Evolutionary conservation across 1,140 invertebrate genomes (phyloP), one percentile per base, ranked within the genome.

Genomic region (Acyrthosiphon pisum): DNA sequence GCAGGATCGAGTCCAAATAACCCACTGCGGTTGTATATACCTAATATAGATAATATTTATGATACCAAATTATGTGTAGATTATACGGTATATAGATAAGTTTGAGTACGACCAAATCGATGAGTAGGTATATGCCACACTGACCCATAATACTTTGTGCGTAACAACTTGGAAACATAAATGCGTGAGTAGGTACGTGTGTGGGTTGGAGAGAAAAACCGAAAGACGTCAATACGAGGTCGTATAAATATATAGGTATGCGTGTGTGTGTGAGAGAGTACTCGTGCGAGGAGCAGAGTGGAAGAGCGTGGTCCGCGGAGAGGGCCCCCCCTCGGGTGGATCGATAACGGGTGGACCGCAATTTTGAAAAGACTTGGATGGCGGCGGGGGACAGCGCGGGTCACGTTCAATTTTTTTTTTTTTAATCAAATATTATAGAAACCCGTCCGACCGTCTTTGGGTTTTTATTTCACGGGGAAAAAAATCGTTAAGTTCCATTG

Each of bases 161-260:
- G 26, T n/a, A n/a, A 68, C n/a, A 11, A 14, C 30, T 68, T n/a
- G 11, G 60, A 68, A 68, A 68, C 60, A 30, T 68, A 76, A n/a
- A 11, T n/a, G 11, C 23, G 50, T 22, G 22, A 23, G n/a, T 3
- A 22, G 1, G 8, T 2, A 9, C 37, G n/a, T 37, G 26, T 81
- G 53, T 91, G 91, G 68, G 91, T 37, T 4, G 76, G 30, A 92
- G 76, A 92, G 91, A 92, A 84, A 92, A 92, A 92, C 91, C 37
- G 46, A 83, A 81, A 91, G 91, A 92, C 91, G 91, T 92, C 91
- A 92, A 92, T 92, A 92, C 76, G 76, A 89, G 91, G 91, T 92
- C 91, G 91, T 92, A 92, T 92, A 92, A 84, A 89, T 89, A 89
- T 89, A 56, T 46, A 48, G 30, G 48, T n/a, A 87, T 35, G 11